These are phyloP conservation scores for Chionoecetes opilio DNA, from an alignment of 1,140 invertebrate species.

Conservation along the genomic window DNA sequence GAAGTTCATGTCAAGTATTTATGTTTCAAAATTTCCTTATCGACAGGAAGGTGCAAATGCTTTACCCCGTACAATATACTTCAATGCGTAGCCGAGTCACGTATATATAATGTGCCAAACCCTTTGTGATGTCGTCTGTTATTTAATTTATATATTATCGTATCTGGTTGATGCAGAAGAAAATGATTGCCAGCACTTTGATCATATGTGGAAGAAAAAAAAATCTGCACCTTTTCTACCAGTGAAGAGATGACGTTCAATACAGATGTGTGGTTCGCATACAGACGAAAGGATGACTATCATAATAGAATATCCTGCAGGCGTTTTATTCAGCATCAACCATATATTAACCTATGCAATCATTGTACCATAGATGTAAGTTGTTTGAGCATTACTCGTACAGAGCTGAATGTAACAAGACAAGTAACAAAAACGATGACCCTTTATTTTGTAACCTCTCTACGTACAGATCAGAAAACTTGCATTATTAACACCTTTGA, in stretches of 20 bases:
- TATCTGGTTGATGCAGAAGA: not conserved
- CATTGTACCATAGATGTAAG: not conserved
- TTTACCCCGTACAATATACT: not conserved
- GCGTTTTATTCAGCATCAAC: slow-evolving; percentile 13
- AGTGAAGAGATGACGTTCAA: too few species aligned
- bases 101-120: slow-evolving; percentile 6
- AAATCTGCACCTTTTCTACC: too few species aligned
- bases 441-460: not conserved
- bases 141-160: not conserved
- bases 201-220: too few species aligned
- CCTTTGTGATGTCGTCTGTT: not conserved
- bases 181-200: too few species aligned
- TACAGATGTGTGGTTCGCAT: too few species aligned
- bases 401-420: not conserved
- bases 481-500: too few species aligned
- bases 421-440: not conserved
- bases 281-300: too few species aligned
- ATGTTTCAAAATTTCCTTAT: not conserved
- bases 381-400: not conserved
- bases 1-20: not conserved
- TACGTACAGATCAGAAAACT: too few species aligned
- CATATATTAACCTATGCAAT: not conserved
- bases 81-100: not conserved
- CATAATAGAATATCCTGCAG: too few species aligned
- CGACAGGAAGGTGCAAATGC: not conserved